Evolutionary conservation across 2,888 invertebrate species (phyloP).

Genomic region (Scaptomyza parva): DNA sequence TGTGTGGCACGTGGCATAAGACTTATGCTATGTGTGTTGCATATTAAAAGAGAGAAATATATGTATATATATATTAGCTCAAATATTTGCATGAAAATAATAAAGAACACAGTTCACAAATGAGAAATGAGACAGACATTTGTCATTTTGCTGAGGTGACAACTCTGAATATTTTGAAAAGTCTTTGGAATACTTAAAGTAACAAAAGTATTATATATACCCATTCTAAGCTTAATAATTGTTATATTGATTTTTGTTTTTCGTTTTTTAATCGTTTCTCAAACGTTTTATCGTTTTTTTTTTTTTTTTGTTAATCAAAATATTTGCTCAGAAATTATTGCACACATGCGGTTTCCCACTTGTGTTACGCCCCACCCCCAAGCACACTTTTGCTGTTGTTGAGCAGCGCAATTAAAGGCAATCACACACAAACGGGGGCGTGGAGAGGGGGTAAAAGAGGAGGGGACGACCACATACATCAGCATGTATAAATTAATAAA

Average conservation of each 20-base stretch:
- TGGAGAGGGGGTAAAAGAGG: background rate
- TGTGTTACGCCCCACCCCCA: constrained; percentile 11
- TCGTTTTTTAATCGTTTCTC: no score
- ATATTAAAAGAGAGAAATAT: background rate
- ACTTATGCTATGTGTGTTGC: background rate
- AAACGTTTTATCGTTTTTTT: no score
- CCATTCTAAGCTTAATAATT: no score
- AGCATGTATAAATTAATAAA: constrained; percentile 72
- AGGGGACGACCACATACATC: constrained; percentile 2
- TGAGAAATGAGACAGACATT: background rate
- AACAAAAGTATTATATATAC: no score
- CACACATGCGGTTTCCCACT: constrained; percentile 16
- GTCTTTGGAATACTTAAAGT: no score
- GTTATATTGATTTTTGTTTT: constrained; percentile 9
- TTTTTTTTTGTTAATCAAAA: no score
- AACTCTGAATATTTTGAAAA: background rate
- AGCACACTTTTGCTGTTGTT: background rate
- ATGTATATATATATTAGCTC: background rate
- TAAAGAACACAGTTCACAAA: background rate
- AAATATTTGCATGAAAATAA: background rate
- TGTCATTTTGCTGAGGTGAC: background rate
- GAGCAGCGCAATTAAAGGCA: constrained; percentile 36
- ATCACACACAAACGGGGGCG: constrained; percentile 7
- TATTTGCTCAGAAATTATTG: constrained; percentile 24
- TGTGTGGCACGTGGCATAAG: constrained; percentile 2